Base-by-base conservation (phyloP, 2,888 invertebrate species). In the Ormyrus pomaceus region DNA sequence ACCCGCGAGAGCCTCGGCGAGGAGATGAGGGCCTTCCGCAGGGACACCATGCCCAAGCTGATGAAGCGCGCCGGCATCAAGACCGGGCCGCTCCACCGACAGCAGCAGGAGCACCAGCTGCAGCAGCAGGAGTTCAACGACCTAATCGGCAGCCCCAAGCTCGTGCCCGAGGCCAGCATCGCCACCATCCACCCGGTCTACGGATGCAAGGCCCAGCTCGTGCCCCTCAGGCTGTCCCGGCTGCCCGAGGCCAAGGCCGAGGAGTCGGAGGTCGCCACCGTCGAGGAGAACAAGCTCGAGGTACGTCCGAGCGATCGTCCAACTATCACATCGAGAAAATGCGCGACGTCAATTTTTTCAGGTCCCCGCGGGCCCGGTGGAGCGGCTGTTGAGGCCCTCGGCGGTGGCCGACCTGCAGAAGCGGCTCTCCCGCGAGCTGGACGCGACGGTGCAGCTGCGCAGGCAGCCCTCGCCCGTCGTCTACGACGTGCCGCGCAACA, bases 181-280 rank as follows among this genome's bases (percentile, higher is more conserved):
- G 83, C 85, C 8, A 84, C 83, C n/a, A 83, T 85, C 53, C 83
- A 51, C 34, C 82, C 85, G 2, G 45, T 82, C 46, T 84, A 83
- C 53, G 73, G 80, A 0, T 81, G 46, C 66, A 83, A 78, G 19
- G 50, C 68, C 10, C 10, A n/a, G 7, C 10, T 4, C 4, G 0
- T 34, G 34, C 34, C 34, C 34, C 34, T 50, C 46, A 48, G 13
- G 51, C 72, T 64, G 45, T 5, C 46, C 5, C 45, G 72, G 3
- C 5, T n/a, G 6, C 45, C 34, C 66, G 13, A 19, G 68, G n/a
- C 7, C 51, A 50, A 10, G 78, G 6, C 2, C 6, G 58, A 59
- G n/a, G 19, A 19, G 19, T 19, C 19, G 19, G 1, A 19, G 1
- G 19, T 19, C 19, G 19, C 19, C 19, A 19, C 19, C 19, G 19